Evolutionary conservation across 2,113 vertebrate species (phyloP).

Genomic region (Aplodontia rufa): DNA sequence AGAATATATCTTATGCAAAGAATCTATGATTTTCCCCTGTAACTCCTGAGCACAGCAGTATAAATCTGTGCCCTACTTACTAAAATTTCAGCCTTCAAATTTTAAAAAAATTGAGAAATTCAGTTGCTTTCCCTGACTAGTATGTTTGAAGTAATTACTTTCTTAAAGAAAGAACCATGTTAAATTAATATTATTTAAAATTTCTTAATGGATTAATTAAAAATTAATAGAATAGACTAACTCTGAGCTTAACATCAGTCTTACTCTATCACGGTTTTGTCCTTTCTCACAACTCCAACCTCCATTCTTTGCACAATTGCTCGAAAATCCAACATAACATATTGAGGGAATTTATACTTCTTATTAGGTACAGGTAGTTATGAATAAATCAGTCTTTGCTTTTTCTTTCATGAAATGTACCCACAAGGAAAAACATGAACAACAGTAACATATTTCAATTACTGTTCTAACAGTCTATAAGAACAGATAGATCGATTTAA

Average conservation of each 20-base stretch:
- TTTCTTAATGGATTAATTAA: background rate
- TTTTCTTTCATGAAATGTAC: background rate
- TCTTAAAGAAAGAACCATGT: background rate
- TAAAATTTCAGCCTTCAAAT: constrained; percentile 4
- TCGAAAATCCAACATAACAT: background rate
- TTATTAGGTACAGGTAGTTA: background rate
- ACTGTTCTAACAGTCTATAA: background rate
- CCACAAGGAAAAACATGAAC: background rate
- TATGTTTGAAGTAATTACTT: background rate
- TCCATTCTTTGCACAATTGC: background rate
- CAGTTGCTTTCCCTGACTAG: background rate
- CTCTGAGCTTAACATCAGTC: background rate
- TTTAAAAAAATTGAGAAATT: background rate
- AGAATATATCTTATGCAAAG: background rate
- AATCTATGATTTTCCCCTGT: background rate
- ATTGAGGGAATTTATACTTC: background rate
- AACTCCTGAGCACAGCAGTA: background rate
- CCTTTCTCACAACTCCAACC: background rate
- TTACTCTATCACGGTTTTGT: background rate
- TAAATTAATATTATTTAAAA: background rate
- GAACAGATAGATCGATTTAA: background rate
- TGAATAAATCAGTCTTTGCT: background rate
- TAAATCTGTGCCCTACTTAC: background rate
- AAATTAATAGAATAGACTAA: background rate
- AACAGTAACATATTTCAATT: background rate